Conservation (phyloP, 2,113 vertebrate species). For the Apistogramma diplotaenia region DNA sequence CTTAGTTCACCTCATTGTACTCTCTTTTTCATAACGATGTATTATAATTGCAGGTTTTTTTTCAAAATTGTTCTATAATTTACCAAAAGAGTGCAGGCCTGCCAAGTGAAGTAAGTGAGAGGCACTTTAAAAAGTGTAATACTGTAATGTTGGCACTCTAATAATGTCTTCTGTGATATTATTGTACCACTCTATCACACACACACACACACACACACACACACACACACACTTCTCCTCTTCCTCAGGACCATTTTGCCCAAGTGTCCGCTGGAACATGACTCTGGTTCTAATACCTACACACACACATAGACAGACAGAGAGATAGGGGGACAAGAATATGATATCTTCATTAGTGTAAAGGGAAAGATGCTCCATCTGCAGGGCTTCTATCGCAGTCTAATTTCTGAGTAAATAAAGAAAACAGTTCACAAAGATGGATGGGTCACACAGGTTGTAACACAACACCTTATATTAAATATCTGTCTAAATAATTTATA, state of each 20-base stretch:
- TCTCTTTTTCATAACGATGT: neutral
- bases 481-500: neutral
- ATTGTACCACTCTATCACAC: neutral
- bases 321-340: neutral
- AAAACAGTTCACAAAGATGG: neutral
- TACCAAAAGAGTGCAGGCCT: neutral
- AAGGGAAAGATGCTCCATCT: neutral
- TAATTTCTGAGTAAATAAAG: neutral
- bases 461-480: neutral
- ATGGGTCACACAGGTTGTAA: neutral
- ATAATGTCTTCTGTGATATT: neutral
- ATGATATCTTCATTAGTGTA: slow-evolving; percentile 28
- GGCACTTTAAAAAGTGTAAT: neutral
- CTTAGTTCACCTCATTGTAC: neutral
- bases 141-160: neutral
- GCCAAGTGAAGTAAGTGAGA: neutral
- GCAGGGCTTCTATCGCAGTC: neutral
- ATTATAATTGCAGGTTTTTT: neutral
- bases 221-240: neutral
- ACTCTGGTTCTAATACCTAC: slow-evolving; percentile 46
- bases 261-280: slow-evolving; percentile 62
- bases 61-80: neutral
- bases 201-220: neutral
- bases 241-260: slow-evolving; percentile 40
- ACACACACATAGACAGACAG: neutral